phyloP scores from a whole-genome alignment of 1,140 invertebrate species.

The honey bee (Apis mellifera) region Amel_HAv3.1 CM009941.2:11767001-11767500 shows the following conservation, averaged over 20 bases:
- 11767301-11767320: too few species aligned
- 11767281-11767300: slow-evolving; percentile 32
- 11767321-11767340: neutral
- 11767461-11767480: too few species aligned
- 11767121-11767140: slow-evolving; percentile 69
- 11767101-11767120: slow-evolving; percentile 75
- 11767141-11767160: slow-evolving; percentile 58
- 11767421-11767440: too few species aligned
- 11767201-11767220: slow-evolving; percentile 55
- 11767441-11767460: too few species aligned
- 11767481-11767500: too few species aligned
- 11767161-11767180: slow-evolving; percentile 63
- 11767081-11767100: slow-evolving; percentile 73
- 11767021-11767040: slow-evolving; percentile 34
- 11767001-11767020: slow-evolving; percentile 55
- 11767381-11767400: neutral
- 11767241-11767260: slow-evolving; percentile 43
- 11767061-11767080: slow-evolving; percentile 70
- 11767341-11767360: neutral
- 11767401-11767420: too few species aligned
- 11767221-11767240: neutral
- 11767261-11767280: neutral
- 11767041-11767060: slow-evolving; percentile 60
- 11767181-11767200: slow-evolving; percentile 67
- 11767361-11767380: neutral